Evolutionary conservation across 2,113 vertebrate genomes (phyloP).

Genomic region (Corydoras maculifer): DNA sequence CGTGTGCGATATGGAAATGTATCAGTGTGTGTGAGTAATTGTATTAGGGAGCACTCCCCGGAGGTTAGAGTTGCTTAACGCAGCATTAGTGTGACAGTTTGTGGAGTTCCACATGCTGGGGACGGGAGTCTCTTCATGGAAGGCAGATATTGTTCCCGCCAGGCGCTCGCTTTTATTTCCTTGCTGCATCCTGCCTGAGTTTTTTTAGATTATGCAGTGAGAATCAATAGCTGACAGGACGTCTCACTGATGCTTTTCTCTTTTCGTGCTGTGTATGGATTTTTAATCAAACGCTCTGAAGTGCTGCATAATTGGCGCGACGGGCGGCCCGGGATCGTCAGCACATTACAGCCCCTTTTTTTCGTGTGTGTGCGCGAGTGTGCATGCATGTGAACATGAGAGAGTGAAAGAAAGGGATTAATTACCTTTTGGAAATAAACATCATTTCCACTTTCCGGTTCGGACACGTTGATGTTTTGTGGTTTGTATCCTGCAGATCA

Average conservation of each 20-base stretch:
- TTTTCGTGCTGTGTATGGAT: conserved; percentile 8
- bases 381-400: neutral
- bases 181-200: conserved; percentile 4
- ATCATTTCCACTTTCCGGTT: too few relatives aligned
- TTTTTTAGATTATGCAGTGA: conserved; percentile 5
- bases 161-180: neutral
- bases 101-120: conserved; percentile 22
- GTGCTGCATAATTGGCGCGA: neutral
- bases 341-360: neutral
- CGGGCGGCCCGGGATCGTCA: neutral
- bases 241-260: neutral
- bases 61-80: conserved; percentile 34
- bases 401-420: too few relatives aligned
- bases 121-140: conserved; percentile 37
- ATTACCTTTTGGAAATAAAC: too few relatives aligned
- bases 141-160: conserved; percentile 25
- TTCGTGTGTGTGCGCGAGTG: conserved; percentile 11
- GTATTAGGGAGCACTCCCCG: neutral
- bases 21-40: neutral
- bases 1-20: neutral
- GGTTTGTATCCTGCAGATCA: too few relatives aligned
- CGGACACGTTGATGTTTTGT: too few relatives aligned
- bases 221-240: conserved; percentile 14
- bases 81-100: conserved; percentile 32
- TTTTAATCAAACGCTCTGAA: conserved; percentile 19